phyloP scores from a whole-genome alignment of 2,888 invertebrate species.

The Leucozona laternaria region DNA sequence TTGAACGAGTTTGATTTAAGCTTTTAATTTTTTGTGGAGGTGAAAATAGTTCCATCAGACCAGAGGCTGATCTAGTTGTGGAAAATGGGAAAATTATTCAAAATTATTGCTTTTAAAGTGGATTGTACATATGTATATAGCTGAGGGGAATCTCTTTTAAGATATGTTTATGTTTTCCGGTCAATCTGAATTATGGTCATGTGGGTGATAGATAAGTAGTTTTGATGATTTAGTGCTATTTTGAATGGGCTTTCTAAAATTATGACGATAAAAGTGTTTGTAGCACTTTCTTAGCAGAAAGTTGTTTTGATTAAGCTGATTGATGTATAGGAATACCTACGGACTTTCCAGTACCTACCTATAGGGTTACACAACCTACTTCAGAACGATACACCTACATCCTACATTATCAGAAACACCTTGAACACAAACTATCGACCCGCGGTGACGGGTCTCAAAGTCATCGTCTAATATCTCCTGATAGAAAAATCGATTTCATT shows the following conservation, averaged over 20 bases:
- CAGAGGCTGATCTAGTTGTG: constrained; percentile 37
- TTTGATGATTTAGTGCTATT: constrained; percentile 30
- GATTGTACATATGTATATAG: background rate
- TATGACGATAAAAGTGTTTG: background rate
- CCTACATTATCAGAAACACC: too few species aligned
- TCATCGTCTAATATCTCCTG: too few species aligned
- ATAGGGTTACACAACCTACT: too few species aligned
- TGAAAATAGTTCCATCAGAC: constrained; percentile 28
- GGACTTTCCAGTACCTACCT: too few species aligned
- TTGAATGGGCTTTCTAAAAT: constrained; percentile 6
- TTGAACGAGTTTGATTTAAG: constrained; percentile 49
- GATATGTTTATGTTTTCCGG: constrained; percentile 25
- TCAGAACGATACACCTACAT: too few species aligned
- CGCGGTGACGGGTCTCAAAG: too few species aligned
- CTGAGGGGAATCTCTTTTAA: background rate
- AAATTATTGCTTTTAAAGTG: constrained; percentile 39
- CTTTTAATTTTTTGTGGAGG: constrained; percentile 20
- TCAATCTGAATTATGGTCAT: constrained; percentile 1
- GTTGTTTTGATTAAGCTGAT: too few species aligned
- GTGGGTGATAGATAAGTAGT: background rate
- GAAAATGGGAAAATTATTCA: constrained; percentile 58
- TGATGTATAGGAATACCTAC: too few species aligned
- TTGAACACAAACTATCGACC: too few species aligned
- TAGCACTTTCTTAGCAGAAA: background rate
- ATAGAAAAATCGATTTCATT: too few species aligned